Conservation (phyloP, 2,113 vertebrate genomes). For the Pygoscelis adeliae region DNA sequence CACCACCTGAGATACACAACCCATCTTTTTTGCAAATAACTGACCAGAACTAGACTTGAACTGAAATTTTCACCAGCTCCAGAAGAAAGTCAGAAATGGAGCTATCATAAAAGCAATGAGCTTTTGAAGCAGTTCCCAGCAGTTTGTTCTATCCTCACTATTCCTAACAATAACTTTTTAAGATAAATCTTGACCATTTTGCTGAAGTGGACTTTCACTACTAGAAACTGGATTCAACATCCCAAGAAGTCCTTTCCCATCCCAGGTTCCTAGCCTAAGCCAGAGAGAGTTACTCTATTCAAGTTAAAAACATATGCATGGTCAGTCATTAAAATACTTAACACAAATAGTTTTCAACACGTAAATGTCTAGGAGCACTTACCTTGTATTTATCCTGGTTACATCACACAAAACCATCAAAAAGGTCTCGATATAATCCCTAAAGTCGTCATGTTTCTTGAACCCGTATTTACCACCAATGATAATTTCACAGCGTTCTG, state of each 20-base stretch:
- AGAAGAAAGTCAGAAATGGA: neutral
- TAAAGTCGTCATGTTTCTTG: conserved; percentile 7
- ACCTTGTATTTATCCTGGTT: conserved; percentile 51
- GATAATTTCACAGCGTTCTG: neutral
- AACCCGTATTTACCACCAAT: neutral
- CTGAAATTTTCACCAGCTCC: neutral
- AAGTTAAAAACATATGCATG: neutral
- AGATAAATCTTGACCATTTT: neutral
- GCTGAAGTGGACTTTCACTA: neutral
- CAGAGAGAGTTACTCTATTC: neutral
- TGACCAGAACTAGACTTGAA: neutral
- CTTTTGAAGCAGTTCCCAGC: neutral
- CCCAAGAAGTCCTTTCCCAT: neutral
- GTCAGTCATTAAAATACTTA: conserved; percentile 18
- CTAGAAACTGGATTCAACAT: neutral
- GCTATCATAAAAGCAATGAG: neutral
- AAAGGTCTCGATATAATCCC: neutral
- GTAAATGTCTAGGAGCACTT: neutral
- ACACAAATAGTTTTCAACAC: conserved; percentile 14
- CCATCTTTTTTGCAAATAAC: neutral
- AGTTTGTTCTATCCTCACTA: neutral
- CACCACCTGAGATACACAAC: neutral
- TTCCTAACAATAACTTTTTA: neutral
- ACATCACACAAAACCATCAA: conserved; percentile 46
- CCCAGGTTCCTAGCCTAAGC: neutral